These are phyloP conservation scores for Hapalemur alaotrensis DNA, from an alignment of 2,797 vertebrate genomes.

Conservation along the genomic window DNA sequence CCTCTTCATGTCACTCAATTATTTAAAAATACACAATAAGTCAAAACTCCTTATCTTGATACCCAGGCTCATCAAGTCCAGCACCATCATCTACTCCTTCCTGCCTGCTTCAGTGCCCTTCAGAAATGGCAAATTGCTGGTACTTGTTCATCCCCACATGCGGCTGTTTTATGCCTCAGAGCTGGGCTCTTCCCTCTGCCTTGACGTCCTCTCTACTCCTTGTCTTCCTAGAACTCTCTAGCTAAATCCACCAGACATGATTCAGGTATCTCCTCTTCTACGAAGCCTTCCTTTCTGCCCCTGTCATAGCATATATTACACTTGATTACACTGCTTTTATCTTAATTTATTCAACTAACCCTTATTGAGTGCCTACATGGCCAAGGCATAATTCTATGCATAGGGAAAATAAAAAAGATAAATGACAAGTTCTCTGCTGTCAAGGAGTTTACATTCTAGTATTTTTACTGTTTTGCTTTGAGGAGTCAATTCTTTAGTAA, in stretches of 20 bases:
- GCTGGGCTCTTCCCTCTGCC: not conserved
- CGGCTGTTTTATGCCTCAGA: not conserved
- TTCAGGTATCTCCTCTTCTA: not conserved
- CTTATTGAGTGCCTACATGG: not conserved
- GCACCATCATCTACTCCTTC: not conserved
- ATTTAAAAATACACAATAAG: not conserved
- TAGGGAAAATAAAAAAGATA: not conserved
- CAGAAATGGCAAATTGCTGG: not conserved
- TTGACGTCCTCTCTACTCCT: not conserved
- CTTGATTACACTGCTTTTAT: not conserved
- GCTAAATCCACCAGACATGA: not conserved
- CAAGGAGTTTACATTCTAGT: not conserved
- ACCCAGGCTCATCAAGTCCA: not conserved
- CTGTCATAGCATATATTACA: not conserved
- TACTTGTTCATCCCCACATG: no score
- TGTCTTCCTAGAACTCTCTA: not conserved
- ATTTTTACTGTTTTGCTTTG: not conserved
- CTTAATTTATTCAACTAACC: not conserved
- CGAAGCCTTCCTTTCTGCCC: not conserved
- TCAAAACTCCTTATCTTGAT: not conserved
- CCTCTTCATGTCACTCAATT: not conserved
- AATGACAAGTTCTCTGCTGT: not conserved
- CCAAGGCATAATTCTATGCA: not conserved
- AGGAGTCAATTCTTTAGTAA: not conserved
- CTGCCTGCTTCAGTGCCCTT: not conserved